Conservation (phyloP, 1,140 invertebrate species). For the Aleiodes sp. region DNA sequence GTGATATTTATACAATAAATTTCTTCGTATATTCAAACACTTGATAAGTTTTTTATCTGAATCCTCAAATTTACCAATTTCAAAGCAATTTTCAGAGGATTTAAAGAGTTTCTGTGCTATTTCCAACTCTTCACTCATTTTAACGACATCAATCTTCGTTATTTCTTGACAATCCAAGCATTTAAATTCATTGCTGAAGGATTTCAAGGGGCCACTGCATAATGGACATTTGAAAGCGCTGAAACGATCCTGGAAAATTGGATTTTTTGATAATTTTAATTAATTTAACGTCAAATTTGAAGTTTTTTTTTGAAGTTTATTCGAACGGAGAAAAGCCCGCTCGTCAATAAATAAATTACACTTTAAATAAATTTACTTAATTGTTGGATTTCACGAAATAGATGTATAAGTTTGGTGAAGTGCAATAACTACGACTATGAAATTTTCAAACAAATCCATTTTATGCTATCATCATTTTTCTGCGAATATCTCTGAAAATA, state of each 20-base stretch:
- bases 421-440: too few species aligned
- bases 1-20: slow-evolving; percentile 65
- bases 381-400: too few species aligned
- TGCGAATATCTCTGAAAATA: too few species aligned
- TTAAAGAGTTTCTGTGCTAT: slow-evolving; percentile 60
- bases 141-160: slow-evolving; percentile 30
- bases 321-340: too few species aligned
- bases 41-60: slow-evolving; percentile 51
- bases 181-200: slow-evolving; percentile 28
- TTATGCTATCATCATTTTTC: too few species aligned
- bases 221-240: slow-evolving; percentile 53
- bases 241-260: slow-evolving; percentile 58
- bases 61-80: slow-evolving; percentile 39
- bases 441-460: too few species aligned
- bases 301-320: too few species aligned
- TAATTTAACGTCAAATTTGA: too few species aligned
- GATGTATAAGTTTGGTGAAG: too few species aligned
- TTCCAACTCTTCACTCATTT: slow-evolving; percentile 47
- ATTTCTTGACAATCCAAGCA: slow-evolving; percentile 52
- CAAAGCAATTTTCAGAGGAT: slow-evolving; percentile 37
- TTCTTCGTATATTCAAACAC: slow-evolving; percentile 60
- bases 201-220: slow-evolving; percentile 53
- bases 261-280: too few species aligned
- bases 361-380: too few species aligned
- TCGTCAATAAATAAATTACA: too few species aligned